Percentiles rank a stretch among this genome's conserved stretches.
Conservation (phyloP, 2,888 invertebrate genomes). For the Automeris io region DNA sequence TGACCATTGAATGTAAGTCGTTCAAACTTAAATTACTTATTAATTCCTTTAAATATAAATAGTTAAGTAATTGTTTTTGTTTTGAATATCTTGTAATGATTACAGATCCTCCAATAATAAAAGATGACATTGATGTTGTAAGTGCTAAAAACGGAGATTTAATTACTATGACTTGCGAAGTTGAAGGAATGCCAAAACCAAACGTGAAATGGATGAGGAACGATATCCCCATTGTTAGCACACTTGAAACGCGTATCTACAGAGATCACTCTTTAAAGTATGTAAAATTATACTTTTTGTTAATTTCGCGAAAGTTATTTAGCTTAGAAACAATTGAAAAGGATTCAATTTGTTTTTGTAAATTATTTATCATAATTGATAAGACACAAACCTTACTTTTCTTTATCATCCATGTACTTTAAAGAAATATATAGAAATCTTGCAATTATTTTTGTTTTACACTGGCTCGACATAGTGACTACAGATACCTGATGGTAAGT, state of each 20-base stretch:
- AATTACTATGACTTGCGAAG: constrained; percentile 26
- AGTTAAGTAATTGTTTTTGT: background rate
- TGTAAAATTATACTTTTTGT: too few relatives aligned
- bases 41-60: background rate
- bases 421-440: too few relatives aligned
- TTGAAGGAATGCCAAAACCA: constrained; percentile 32
- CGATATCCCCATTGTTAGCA: constrained; percentile 14
- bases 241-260: constrained; percentile 3
- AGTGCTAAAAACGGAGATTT: constrained; percentile 19
- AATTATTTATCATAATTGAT: too few relatives aligned
- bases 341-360: too few relatives aligned
- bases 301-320: too few relatives aligned
- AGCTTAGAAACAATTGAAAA: too few relatives aligned
- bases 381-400: too few relatives aligned
- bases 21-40: background rate
- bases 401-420: too few relatives aligned
- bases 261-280: constrained; percentile 32
- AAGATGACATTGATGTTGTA: constrained; percentile 7
- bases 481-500: too few relatives aligned
- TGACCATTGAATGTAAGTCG: constrained; percentile 38
- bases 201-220: constrained; percentile 31
- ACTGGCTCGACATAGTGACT: too few relatives aligned
- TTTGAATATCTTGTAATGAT: constrained; percentile 3
- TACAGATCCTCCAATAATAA: constrained; percentile 35
- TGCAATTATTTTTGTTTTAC: too few relatives aligned